Evolutionary conservation across 2,888 invertebrate genomes (phyloP), one percentile per base, ranked within the genome.

Genomic region (Papilio gigon): DNA sequence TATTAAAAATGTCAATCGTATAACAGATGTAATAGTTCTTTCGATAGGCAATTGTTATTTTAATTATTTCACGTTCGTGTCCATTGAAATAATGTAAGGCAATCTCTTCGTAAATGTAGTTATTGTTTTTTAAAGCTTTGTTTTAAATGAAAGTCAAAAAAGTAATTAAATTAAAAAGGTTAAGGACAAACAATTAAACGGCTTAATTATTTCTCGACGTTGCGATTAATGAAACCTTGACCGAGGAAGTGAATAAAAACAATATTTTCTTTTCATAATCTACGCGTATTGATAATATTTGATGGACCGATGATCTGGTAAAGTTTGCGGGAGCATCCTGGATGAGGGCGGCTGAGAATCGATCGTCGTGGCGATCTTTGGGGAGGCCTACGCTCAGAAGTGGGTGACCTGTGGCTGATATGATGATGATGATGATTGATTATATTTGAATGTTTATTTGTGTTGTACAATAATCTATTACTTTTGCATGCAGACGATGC

Each of bases 1-100:
- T 62, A n/a, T 42, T 58, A 44, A 67, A 67, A 42, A 25, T 44
- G 62, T 40, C 25, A 22, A 44, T 56, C n/a, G 11, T 56, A 35
- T 22, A 68, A 66, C 47, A 66, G n/a, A 58, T 44, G 44, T 4
- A 35, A 22, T 20, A 12, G 25, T 50, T 33, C 6, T 44, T 50
- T 47, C 53, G 8, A 6, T 53, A 53, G 53, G 53, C 14, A 3
- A 53, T 53, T 53, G 27, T 53, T 5, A n/a, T n/a, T 53, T 53
- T 6, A 53, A 53, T 53, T 50, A 50, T 25, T 25, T 27, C 25
- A 50, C 14, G 8, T 27, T 14, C 27, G 14, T 53, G 5, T n/a
- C 8, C 5, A 6, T 4, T 27, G 2, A 27, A 20, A 20, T 8
- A 12, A 22, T 53, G 53, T 53, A 8, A 27, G n/a, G n/a, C n/a